phyloP scores from a whole-genome alignment of 2,888 invertebrate species.

The Bhutanitis thaidina region DNA sequence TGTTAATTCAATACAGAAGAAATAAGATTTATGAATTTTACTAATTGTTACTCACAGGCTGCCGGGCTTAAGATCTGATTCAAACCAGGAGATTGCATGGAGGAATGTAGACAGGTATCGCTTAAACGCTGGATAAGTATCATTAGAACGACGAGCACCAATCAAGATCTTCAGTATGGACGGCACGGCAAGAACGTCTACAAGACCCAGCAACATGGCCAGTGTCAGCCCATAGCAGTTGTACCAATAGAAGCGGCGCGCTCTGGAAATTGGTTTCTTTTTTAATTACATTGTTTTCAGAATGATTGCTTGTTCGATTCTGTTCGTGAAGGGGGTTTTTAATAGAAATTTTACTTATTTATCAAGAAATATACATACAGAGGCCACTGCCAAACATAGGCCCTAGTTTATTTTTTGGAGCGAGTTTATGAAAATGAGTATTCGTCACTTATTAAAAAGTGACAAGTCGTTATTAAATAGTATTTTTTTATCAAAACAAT shows the following conservation, averaged over 20 bases:
- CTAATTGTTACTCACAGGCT: slow-evolving; percentile 73
- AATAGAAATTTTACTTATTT: no score
- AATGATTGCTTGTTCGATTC: no score
- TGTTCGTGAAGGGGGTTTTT: no score
- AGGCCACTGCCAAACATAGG: no score
- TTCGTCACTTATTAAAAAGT: no score
- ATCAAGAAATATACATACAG: no score
- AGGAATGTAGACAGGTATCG: slow-evolving; percentile 89
- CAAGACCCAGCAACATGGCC: slow-evolving; percentile 87
- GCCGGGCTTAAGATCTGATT: slow-evolving; percentile 81
- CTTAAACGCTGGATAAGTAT: slow-evolving; percentile 83
- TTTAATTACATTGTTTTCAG: background rate
- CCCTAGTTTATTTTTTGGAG: no score
- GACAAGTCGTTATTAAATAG: no score
- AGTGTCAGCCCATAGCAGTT: slow-evolving; percentile 85
- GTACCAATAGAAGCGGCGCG: slow-evolving; percentile 85
- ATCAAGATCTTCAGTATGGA: slow-evolving; percentile 85
- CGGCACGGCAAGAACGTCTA: slow-evolving; percentile 87
- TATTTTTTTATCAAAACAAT: no score
- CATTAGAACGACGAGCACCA: slow-evolving; percentile 85
- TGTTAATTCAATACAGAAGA: no score
- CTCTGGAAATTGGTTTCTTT: slow-evolving; percentile 72
- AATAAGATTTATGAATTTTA: no score
- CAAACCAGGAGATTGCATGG: slow-evolving; percentile 90
- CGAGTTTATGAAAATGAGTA: no score